Base-by-base conservation (phyloP, 2,113 vertebrate species). In the Festucalex cinctus region DNA sequence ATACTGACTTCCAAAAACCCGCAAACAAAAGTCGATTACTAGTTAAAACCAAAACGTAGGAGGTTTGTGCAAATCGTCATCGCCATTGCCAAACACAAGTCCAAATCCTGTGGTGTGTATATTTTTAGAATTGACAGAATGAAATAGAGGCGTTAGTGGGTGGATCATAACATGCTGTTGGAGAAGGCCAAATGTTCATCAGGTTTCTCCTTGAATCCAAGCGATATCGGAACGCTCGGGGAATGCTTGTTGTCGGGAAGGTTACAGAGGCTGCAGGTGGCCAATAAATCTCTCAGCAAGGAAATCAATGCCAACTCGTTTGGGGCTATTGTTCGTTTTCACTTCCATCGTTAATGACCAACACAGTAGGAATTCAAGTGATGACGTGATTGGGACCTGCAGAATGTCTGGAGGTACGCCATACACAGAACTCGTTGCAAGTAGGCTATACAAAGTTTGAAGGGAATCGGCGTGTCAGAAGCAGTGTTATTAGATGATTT, bases 211-310 rank as follows among this genome's bases (percentile, higher is more conserved):
- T 70, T 54, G 44, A 53, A 65, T 56, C 39, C 7, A 26, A 61
- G n/a, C n/a, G 13, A 10, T 58, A 63, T 35, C 41, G 5, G 32
- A 41, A 36, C 26, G 28, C 39, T 67, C 62, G 20, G 46, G 5
- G 24, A 35, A 35, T n/a, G 28, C 37, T 68, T 59, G 64, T 65
- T 71, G 66, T 66, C 44, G 65, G 39, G 48, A 72, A 59, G 54
- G 65, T 63, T 59, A 72, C 59, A 46, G 57, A 22, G 1, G 51
- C 63, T 66, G 48, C 67, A 71, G 46, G 69, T 53, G 76, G 44
- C 58, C 75, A 63, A 61, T 61, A 61, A 61, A 61, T 61, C 59
- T 61, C 59, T 41, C 59, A 1, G 36, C 36, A 3, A 61, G 59
- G 39, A 62, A 62, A 62, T 62, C 60, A 62, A 62, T 62, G 60